Conservation (phyloP, 1,140 invertebrate genomes). For the Meteorus sp. region DNA sequence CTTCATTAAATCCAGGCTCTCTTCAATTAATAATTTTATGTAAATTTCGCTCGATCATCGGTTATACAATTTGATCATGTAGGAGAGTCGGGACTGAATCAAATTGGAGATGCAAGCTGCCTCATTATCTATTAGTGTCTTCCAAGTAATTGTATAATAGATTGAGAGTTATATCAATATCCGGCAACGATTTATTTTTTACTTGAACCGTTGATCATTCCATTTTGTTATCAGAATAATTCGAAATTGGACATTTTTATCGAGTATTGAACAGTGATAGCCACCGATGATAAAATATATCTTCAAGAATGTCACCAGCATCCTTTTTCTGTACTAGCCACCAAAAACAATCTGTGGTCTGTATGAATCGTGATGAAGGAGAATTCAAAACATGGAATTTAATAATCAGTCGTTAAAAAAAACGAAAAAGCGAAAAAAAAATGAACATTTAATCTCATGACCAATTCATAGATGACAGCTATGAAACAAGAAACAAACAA, state of each 20-base stretch:
- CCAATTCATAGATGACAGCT: background rate
- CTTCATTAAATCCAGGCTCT: background rate
- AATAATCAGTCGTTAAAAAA: too few relatives aligned
- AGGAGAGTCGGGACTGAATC: background rate
- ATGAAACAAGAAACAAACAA: background rate
- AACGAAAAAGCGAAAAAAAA: background rate
- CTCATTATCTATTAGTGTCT: constrained; percentile 36
- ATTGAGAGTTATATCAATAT: constrained; percentile 12
- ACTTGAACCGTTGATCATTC: background rate
- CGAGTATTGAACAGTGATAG: background rate
- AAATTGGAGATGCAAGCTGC: background rate
- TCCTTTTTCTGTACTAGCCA: constrained; percentile 8
- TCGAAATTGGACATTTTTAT: background rate
- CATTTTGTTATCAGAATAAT: background rate
- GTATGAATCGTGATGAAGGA: background rate
- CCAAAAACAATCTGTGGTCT: constrained; percentile 11
- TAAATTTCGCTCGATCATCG: constrained; percentile 16
- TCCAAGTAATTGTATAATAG: constrained; percentile 31
- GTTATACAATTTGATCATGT: background rate
- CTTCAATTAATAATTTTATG: constrained; percentile 5
- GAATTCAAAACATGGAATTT: too few relatives aligned
- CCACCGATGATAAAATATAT: constrained; percentile 22
- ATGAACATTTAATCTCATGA: background rate
- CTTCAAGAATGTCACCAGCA: constrained; percentile 10
- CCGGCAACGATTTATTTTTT: background rate